These are phyloP conservation scores for Gasterosteus aculeatus DNA, from an alignment of 2,113 vertebrate species.

Conservation along the genomic window DNA sequence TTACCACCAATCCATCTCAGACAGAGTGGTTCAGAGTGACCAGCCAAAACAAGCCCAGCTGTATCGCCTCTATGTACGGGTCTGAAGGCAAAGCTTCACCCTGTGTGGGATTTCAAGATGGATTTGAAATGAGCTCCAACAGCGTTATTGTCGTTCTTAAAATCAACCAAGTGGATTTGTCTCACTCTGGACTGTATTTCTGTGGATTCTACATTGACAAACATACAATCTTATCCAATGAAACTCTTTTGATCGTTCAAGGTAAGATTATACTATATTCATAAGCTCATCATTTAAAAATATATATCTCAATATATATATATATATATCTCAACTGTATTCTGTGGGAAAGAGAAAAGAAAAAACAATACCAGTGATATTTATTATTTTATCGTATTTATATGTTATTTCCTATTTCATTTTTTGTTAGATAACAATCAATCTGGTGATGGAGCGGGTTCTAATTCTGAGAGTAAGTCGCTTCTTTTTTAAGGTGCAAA, in stretches of 20 bases:
- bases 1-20: fast-evolving
- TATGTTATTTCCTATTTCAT: neutral
- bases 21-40: conserved; percentile 3
- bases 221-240: neutral
- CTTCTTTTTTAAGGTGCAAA: neutral
- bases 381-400: neutral
- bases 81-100: fast-evolving
- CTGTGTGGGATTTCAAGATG: conserved; percentile 17
- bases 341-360: neutral
- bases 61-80: fast-evolving
- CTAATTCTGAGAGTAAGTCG: neutral
- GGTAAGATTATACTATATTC: conserved; percentile 1
- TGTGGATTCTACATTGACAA: neutral
- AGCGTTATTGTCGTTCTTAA: fast-evolving
- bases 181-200: conserved; percentile 18
- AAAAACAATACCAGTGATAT: neutral
- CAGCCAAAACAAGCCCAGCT: neutral
- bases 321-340: neutral
- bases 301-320: no score
- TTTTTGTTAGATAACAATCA: neutral
- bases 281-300: neutral
- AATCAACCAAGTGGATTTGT: neutral
- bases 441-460: neutral
- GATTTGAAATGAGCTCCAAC: conserved; percentile 43
- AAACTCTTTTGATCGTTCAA: neutral